phyloP scores from a whole-genome alignment of 2,797 vertebrate genomes.

The Iguana delicatissima region DNA sequence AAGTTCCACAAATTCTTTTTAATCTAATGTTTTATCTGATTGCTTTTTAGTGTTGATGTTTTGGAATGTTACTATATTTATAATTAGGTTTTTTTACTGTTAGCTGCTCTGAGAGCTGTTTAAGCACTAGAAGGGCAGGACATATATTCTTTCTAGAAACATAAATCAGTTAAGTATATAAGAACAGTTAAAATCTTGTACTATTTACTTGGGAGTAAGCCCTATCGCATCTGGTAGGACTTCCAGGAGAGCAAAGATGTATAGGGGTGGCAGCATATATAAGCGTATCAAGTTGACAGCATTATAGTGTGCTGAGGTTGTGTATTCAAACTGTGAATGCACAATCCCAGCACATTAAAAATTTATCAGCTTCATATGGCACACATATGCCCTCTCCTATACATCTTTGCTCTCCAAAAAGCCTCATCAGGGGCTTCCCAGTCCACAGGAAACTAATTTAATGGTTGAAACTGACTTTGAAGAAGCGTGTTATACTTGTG shows the following conservation, averaged over 20 bases:
- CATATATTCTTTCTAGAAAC: too few species aligned
- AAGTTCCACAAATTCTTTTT: background rate
- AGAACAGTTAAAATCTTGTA: background rate
- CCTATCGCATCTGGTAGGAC: background rate
- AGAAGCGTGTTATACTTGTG: too few species aligned
- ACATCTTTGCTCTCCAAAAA: too few species aligned
- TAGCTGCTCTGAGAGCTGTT: background rate
- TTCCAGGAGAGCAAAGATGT: background rate
- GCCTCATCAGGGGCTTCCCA: too few species aligned
- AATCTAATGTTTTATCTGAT: background rate
- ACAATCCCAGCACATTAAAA: too few species aligned
- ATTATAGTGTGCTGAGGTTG: background rate
- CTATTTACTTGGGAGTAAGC: background rate
- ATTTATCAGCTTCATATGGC: too few species aligned
- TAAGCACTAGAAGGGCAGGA: background rate
- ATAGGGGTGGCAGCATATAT: background rate
- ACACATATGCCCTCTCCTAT: too few species aligned
- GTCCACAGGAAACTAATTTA: background rate
- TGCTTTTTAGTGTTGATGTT: background rate
- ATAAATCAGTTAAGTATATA: too few species aligned
- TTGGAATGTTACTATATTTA: background rate
- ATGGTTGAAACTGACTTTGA: background rate
- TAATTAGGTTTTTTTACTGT: background rate
- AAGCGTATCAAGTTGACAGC: background rate
- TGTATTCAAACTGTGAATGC: background rate